These are phyloP conservation scores for Peromyscus polionotus DNA, from an alignment of 2,113 vertebrate genomes.

Conservation along the genomic window DNA sequence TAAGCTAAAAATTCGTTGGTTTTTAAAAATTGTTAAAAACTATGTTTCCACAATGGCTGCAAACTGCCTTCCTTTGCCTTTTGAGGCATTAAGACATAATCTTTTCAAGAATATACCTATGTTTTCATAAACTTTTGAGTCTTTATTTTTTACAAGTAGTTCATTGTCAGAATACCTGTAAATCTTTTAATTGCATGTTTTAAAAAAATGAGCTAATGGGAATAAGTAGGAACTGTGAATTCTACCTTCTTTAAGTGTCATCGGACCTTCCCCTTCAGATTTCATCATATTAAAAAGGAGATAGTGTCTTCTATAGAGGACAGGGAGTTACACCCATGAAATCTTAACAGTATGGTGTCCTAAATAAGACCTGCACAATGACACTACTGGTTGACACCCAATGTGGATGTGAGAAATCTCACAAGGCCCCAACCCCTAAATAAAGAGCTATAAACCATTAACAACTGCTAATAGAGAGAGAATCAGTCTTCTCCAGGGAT, in stretches of 20 bases:
- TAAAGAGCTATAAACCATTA: neutral
- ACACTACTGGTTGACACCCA: neutral
- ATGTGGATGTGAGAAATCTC: neutral
- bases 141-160: conserved; percentile 14
- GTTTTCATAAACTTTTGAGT: neutral
- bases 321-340: neutral
- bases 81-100: neutral
- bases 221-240: neutral
- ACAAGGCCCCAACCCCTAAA: neutral
- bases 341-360: neutral
- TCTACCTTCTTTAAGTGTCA: conserved; percentile 30
- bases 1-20: conserved; percentile 25
- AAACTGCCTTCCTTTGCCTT: conserved; percentile 30
- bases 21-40: neutral
- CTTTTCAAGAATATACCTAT: neutral
- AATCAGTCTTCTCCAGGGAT: neutral
- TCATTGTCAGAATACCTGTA: neutral
- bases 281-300: conserved; percentile 13
- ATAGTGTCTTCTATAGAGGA: neutral
- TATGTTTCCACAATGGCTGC: neutral
- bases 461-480: neutral
- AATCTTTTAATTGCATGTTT: neutral
- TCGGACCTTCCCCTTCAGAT: neutral
- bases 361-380: neutral
- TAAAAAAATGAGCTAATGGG: conserved; percentile 9